Evolutionary conservation across 2,797 vertebrate genomes (phyloP), one percentile per base, ranked within the genome.

Genomic region (Sternotherus odoratus): DNA sequence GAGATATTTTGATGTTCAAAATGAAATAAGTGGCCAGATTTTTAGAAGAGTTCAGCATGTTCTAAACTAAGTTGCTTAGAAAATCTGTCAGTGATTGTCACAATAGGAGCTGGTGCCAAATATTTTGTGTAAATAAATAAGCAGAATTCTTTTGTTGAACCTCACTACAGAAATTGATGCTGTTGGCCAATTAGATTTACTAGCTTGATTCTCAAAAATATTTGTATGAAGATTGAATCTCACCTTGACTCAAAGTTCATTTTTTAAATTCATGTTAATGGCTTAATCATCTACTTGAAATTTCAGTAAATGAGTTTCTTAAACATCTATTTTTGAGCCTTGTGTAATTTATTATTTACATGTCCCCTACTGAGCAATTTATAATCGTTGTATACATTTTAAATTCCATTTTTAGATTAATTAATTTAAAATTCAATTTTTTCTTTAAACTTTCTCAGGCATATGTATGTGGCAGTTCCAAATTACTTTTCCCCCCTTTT

Each of bases 241-340:
- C 82, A 79, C 17, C 3, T 66, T 83, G 72, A 81, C 36, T 12
- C 4, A 50, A 1, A 56, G 53, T 28, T 56, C 6, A 1, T 79
- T 26, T 63, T 72, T 79, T 26, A 2, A 8, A 48, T 88, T 86
- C 49, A 51, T 3, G 79, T 49, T 74, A 66, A 56, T 43, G 5
- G 49, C 53, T 74, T 90, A 83, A 81, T 82, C 5, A 49, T 24
- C 54, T 53, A 53, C 30, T 81, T 90, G 36, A 85, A 81, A 82
- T 79, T 15, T 78, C 13, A 88, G 83, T 75, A 78, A 86, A 88
- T 85, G 30, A 83, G 6, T 5, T 91, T 60, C 81, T 90, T 85
- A 92, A 88, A 74, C 30, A 86, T 30, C n/a, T 90, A 53, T 86
- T 93, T 57, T 88, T 88, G 48, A 86, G 51, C 21, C 15, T 72